Evolutionary conservation across 2,888 invertebrate species (phyloP).

Genomic region (Didymodactylos carnosus): DNA sequence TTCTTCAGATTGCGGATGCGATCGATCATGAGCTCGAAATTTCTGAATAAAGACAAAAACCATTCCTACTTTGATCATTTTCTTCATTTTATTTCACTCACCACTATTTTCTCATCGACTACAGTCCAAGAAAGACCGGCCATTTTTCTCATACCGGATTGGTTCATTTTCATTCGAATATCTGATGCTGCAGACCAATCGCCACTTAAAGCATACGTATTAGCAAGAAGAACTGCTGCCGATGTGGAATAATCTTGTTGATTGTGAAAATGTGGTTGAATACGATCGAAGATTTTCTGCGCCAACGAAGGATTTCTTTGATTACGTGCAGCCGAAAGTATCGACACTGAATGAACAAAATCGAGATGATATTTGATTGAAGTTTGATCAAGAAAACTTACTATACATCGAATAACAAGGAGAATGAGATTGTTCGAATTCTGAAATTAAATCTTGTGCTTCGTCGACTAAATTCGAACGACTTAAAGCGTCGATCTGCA

Average conservation of each 20-base stretch:
- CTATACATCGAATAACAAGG: background rate
- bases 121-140: background rate
- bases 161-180: background rate
- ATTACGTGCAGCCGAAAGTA: background rate
- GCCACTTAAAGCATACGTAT: background rate
- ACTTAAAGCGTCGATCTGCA: background rate
- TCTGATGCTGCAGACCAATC: background rate
- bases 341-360: background rate
- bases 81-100: background rate
- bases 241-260: background rate
- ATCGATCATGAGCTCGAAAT: background rate
- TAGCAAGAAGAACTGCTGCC: background rate
- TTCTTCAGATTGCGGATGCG: background rate
- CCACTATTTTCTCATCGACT: background rate
- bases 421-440: background rate
- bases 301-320: background rate
- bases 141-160: background rate
- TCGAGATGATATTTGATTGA: background rate
- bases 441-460: background rate
- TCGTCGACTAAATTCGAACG: background rate
- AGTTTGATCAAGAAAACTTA: background rate
- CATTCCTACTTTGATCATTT: background rate
- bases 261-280: background rate
- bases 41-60: background rate
- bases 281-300: background rate